Evolutionary conservation across 2,797 vertebrate genomes (phyloP).

Genomic region (Sebastes itinus): DNA sequence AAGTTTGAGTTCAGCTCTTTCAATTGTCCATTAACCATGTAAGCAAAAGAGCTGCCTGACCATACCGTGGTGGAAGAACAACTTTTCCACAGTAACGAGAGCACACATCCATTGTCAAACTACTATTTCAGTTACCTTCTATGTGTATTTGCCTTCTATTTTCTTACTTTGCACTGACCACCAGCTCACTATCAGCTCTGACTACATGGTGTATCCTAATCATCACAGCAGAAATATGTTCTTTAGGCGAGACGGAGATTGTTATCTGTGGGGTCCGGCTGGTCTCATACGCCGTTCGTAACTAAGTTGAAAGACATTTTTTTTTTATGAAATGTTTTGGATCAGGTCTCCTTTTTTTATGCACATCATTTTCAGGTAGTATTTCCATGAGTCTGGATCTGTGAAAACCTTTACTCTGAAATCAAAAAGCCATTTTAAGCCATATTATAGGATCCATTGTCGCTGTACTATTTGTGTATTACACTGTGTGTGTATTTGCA

Average conservation of each 20-base stretch:
- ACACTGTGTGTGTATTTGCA: not conserved
- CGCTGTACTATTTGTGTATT: no score
- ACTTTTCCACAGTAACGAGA: constrained; percentile 7
- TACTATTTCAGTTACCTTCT: not conserved
- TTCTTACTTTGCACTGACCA: not conserved
- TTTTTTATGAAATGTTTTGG: not conserved
- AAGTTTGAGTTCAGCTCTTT: constrained; percentile 1
- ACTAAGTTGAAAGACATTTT: not conserved
- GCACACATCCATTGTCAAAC: not conserved
- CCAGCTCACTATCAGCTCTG: not conserved
- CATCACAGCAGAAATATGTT: not conserved
- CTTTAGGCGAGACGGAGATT: not conserved
- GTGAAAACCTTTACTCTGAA: not conserved
- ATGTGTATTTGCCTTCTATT: not conserved
- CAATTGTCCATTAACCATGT: not conserved
- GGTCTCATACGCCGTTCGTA: no score
- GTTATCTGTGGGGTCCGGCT: not conserved
- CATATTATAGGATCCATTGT: not conserved
- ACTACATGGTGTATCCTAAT: not conserved
- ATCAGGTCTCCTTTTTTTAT: no score
- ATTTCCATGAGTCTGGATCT: not conserved
- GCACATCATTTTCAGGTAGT: no score
- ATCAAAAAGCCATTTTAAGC: not conserved
- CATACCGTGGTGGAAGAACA: constrained; percentile 25
- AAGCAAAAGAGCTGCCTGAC: constrained; percentile 1